A percentile compares a stretch with the other conserved stretches of the same genome.
These are phyloP conservation scores for Cosmorhoe ocellata DNA, from an alignment of 2,888 invertebrate species.

Conservation along the genomic window DNA sequence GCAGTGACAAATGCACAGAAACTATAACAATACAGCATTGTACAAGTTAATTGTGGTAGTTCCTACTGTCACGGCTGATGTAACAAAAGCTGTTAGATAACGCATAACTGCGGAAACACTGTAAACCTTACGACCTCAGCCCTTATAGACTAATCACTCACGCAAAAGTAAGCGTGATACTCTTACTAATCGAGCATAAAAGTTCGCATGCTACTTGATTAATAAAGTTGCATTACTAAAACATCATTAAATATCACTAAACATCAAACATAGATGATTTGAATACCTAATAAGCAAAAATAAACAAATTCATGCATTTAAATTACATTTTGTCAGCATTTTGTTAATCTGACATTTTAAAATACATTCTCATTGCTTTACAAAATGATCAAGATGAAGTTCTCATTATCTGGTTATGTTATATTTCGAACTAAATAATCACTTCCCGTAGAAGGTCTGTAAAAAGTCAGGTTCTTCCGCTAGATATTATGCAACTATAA, in stretches of 20 bases:
- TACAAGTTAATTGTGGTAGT: slow-evolving; percentile 46
- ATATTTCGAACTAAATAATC: slow-evolving; percentile 8
- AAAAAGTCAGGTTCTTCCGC: slow-evolving; percentile 21
- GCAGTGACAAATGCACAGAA: slow-evolving; percentile 38
- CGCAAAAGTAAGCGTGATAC: not conserved
- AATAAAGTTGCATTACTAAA: too few species aligned
- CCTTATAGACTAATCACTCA: not conserved
- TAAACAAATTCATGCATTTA: slow-evolving; percentile 1
- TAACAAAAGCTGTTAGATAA: slow-evolving; percentile 63
- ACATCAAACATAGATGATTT: too few species aligned
- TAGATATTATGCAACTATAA: slow-evolving; percentile 15
- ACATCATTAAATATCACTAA: too few species aligned
- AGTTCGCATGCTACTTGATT: too few species aligned
- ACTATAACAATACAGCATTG: slow-evolving; percentile 46
- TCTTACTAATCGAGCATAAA: too few species aligned
- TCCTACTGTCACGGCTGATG: slow-evolving; percentile 60
- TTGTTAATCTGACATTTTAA: slow-evolving; percentile 7
- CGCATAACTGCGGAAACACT: slow-evolving; percentile 45
- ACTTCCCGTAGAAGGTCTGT: slow-evolving; percentile 6
- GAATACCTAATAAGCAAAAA: too few species aligned
- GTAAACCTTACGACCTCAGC: slow-evolving; percentile 57
- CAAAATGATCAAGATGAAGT: not conserved
- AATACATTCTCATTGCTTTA: slow-evolving; percentile 1
- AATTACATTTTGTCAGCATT: too few species aligned
- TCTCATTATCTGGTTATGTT: slow-evolving; percentile 10